phyloP scores from a whole-genome alignment of 2,888 invertebrate genomes.

The Galerucella calmariensis region DNA sequence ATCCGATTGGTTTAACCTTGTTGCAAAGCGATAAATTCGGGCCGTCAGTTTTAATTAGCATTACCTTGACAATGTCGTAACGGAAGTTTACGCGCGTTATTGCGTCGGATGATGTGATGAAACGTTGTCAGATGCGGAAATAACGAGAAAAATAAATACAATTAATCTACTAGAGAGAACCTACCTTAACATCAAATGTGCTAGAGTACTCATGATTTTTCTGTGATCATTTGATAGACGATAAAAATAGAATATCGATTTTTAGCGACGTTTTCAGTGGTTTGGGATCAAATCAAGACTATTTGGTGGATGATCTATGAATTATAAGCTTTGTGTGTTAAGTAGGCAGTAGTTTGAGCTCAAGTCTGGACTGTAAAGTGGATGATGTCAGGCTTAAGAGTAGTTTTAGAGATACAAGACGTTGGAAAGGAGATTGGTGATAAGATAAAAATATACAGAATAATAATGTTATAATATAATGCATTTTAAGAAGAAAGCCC shows the following conservation, averaged over 20 bases:
- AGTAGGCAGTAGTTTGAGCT: too few relatives aligned
- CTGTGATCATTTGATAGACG: background rate
- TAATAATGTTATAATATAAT: too few relatives aligned
- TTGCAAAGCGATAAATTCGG: background rate
- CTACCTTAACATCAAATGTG: background rate
- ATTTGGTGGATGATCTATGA: too few relatives aligned
- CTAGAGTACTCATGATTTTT: background rate
- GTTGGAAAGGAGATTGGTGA: too few relatives aligned
- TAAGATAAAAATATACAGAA: too few relatives aligned
- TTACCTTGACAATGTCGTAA: background rate
- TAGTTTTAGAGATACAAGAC: too few relatives aligned
- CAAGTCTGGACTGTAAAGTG: too few relatives aligned
- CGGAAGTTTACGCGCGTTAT: background rate
- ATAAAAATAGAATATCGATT: background rate
- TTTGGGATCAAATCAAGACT: too few relatives aligned
- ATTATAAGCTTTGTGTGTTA: too few relatives aligned
- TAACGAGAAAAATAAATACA: background rate
- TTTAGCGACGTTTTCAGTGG: too few relatives aligned
- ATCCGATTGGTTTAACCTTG: background rate
- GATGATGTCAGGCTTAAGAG: too few relatives aligned
- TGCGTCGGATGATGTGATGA: constrained; percentile 1
- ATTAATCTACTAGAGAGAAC: constrained; percentile 1
- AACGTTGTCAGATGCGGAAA: constrained; percentile 2
- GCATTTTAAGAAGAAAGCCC: too few relatives aligned
- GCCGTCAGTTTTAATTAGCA: background rate